Evolutionary conservation across 1,140 invertebrate species (phyloP).

Genomic region (Drosophila azteca): DNA sequence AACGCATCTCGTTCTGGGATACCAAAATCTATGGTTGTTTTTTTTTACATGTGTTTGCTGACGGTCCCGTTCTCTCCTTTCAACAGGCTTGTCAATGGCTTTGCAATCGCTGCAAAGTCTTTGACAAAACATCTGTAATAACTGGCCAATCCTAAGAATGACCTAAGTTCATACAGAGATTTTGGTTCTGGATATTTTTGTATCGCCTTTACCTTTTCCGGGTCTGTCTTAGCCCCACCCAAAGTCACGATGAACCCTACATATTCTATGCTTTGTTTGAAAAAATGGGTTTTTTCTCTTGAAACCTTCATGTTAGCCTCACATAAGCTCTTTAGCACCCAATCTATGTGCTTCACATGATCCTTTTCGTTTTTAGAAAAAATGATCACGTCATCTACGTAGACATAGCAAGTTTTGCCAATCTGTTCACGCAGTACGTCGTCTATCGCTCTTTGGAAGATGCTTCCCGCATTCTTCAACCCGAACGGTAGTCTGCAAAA

Average conservation of each 20-base stretch:
- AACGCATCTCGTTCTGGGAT: too few relatives aligned
- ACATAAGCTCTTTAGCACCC: constrained; percentile 1
- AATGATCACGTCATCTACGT: constrained; percentile 28
- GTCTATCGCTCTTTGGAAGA: constrained; percentile 32
- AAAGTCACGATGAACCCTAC: neutral
- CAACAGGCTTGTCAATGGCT: too few relatives aligned
- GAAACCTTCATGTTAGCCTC: neutral
- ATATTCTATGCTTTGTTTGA: neutral
- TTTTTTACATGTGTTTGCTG: too few relatives aligned
- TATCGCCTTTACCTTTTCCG: neutral
- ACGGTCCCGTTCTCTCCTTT: too few relatives aligned
- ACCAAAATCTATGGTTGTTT: too few relatives aligned
- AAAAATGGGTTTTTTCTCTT: neutral
- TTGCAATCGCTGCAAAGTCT: too few relatives aligned
- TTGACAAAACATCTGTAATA: too few relatives aligned
- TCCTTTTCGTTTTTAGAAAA: constrained; percentile 21
- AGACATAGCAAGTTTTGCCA: constrained; percentile 30
- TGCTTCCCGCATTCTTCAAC: constrained; percentile 26
- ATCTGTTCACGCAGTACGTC: constrained; percentile 18
- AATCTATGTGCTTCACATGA: constrained; percentile 14
- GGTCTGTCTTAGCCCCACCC: neutral
- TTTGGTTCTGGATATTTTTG: too few relatives aligned
- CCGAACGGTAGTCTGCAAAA: constrained; percentile 21
- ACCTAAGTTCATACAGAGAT: too few relatives aligned
- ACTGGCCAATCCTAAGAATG: too few relatives aligned